A percentile compares a stretch with the other conserved stretches of the same genome.
These are phyloP conservation scores for Labeo catla DNA, from an alignment of 2,113 vertebrate genomes.

Conservation along the genomic window DNA sequence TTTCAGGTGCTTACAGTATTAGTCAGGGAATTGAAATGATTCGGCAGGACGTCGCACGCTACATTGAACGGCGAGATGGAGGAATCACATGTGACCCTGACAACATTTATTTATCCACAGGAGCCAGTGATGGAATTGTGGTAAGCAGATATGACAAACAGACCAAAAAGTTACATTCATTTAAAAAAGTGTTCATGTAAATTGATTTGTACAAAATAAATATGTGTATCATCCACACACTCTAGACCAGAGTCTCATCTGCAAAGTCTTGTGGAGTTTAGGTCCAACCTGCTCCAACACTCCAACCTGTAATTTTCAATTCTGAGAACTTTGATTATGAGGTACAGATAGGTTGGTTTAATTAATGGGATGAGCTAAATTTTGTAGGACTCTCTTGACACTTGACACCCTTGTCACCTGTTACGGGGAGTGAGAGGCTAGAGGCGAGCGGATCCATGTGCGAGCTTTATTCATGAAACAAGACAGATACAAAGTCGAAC, in stretches of 20 bases:
- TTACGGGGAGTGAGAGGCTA: too few species aligned
- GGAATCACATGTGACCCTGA: conserved; percentile 70
- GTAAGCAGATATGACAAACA: conserved; percentile 50
- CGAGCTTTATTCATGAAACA: too few species aligned
- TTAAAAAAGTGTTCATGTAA: neutral
- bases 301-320: neutral
- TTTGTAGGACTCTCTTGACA: neutral
- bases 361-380: neutral
- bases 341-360: neutral
- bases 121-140: conserved; percentile 80
- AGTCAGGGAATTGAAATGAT: conserved; percentile 77
- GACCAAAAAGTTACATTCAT: neutral
- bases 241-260: neutral
- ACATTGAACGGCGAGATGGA: conserved; percentile 76
- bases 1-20: conserved; percentile 76
- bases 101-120: conserved; percentile 78
- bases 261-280: neutral
- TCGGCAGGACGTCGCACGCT: conserved; percentile 73
- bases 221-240: neutral
- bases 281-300: neutral
- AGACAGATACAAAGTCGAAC: too few species aligned
- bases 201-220: neutral
- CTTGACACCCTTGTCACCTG: neutral
- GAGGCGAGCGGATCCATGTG: too few species aligned
- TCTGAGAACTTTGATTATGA: neutral